Evolutionary conservation across 2,113 vertebrate species (phyloP), one percentile per base, ranked within the genome.

Genomic region (Mobula birostris): DNA sequence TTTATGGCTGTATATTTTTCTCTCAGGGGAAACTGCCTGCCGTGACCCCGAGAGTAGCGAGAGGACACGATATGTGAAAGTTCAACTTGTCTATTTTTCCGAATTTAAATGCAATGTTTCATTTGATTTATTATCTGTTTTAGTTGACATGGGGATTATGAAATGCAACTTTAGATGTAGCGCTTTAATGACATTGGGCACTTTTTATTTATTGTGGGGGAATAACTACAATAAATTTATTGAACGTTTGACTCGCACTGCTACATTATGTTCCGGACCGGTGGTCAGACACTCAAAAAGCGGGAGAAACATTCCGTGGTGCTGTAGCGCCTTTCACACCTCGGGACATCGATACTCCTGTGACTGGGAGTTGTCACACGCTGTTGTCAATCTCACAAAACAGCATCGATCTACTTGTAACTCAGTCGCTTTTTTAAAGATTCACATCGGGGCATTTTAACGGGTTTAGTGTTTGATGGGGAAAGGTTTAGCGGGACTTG

Each of bases 111-210:
- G 48, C 11, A 11, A 2, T 82, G 83, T 87, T 87, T 11, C 19
- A 19, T 32, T 2, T 12, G 58, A 63, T 90, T n/a, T 66, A 15
- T 63, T 66, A 66, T 66, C 29, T 70, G 68, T 58, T 85, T 85
- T 58, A 58, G 19, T 12, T 40, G 5, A 19, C 32, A 6, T 4
- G 6, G 14, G 85, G 15, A 19, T n/a, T 29, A 27, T 32, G 85
- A 66, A 61, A 63, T 90, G 66, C 72, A 72, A 48, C 68, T 74
- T n/a, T 87, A 90, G 85, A 36, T 93, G 74, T 74, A 93, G 68
- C 68, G 74, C 70, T 93, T 40, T 56, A 74, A 29, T 56, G 21
- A 24, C 91, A 21, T 91, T 74, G 85, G 66, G 66, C 32, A 14
- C 19, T 83, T 58, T 85, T 85, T 27, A 36, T 76, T 93, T 56